Evolutionary conservation across 2,888 invertebrate species (phyloP).

Genomic region (Platypus cylindrus): DNA sequence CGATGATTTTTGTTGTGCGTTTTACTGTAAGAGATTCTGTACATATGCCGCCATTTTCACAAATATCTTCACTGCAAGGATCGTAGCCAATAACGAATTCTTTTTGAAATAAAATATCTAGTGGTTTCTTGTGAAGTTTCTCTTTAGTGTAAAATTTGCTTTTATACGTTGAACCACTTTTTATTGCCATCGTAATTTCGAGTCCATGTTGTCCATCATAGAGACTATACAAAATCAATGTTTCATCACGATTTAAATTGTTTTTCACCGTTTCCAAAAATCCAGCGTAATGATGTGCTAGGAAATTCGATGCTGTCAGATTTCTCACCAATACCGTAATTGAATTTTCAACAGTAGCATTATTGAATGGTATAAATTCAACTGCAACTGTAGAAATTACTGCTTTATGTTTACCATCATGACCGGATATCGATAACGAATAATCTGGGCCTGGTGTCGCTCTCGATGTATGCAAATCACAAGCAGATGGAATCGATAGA

Average conservation of each 20-base stretch:
- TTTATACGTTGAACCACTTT: conserved; percentile 46
- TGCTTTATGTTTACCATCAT: conserved; percentile 78
- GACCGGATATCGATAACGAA: conserved; percentile 70
- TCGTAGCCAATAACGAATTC: conserved; percentile 59
- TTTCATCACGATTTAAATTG: conserved; percentile 51
- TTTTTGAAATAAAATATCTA: conserved; percentile 50
- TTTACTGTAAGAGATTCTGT: conserved; percentile 57
- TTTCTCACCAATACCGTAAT: conserved; percentile 64
- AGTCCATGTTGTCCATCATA: conserved; percentile 52
- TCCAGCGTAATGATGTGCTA: conserved; percentile 63
- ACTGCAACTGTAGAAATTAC: conserved; percentile 79
- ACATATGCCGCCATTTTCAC: conserved; percentile 69
- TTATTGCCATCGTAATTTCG: conserved; percentile 59
- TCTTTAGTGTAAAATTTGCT: conserved; percentile 52
- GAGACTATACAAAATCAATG: conserved; percentile 58
- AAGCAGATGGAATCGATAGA: conserved; percentile 60
- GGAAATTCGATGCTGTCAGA: conserved; percentile 59
- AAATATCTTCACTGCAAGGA: conserved; percentile 59
- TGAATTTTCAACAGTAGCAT: conserved; percentile 71
- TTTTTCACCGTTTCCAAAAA: conserved; percentile 58
- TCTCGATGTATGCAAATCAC: conserved; percentile 64
- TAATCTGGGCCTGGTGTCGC: conserved; percentile 61
- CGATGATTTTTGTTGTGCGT: conserved; percentile 59
- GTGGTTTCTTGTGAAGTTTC: conserved; percentile 50
- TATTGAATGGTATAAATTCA: conserved; percentile 61